A percentile compares a stretch with the other conserved stretches of the same genome.
phyloP scores from a whole-genome alignment of 2,888 invertebrate genomes.

The Amblyteles armatorius region DNA sequence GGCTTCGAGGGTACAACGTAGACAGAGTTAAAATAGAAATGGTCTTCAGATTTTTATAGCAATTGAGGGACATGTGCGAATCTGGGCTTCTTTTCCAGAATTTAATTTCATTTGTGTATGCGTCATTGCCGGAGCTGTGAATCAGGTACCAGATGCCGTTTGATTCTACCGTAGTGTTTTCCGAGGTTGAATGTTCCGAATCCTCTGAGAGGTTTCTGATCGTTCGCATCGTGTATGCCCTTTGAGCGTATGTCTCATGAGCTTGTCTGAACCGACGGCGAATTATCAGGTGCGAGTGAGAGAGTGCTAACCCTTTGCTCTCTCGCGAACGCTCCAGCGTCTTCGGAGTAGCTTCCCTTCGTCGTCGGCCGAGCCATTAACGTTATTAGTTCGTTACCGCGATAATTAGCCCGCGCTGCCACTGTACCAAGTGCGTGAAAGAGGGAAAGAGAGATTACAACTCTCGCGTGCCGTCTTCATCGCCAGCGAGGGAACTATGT shows the following conservation, averaged over 20 bases:
- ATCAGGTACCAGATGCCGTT: neutral
- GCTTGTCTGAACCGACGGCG: slow-evolving; percentile 55
- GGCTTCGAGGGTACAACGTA: neutral
- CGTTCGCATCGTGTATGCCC: slow-evolving; percentile 63
- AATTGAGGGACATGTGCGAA: no score
- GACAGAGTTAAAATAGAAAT: neutral
- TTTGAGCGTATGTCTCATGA: slow-evolving; percentile 62
- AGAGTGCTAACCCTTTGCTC: slow-evolving; percentile 46
- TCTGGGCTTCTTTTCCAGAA: neutral
- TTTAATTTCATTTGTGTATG: neutral
- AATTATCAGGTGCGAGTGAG: slow-evolving; percentile 57
- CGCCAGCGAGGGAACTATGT: slow-evolving; percentile 23
- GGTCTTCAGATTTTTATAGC: neutral
- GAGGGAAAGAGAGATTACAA: slow-evolving; percentile 48
- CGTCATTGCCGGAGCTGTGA: neutral
- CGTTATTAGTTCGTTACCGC: slow-evolving; percentile 72
- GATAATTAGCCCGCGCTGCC: slow-evolving; percentile 66
- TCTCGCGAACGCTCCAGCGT: slow-evolving; percentile 36
- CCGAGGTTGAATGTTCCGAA: neutral
- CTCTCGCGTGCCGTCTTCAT: slow-evolving; percentile 50
- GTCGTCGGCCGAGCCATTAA: slow-evolving; percentile 67
- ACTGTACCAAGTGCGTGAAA: slow-evolving; percentile 26
- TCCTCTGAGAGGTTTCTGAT: slow-evolving; percentile 8
- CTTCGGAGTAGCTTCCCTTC: slow-evolving; percentile 53
- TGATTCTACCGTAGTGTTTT: neutral